phyloP scores from a whole-genome alignment of 2,797 vertebrate genomes.

The Sebastiscus albofasciatus region DNA sequence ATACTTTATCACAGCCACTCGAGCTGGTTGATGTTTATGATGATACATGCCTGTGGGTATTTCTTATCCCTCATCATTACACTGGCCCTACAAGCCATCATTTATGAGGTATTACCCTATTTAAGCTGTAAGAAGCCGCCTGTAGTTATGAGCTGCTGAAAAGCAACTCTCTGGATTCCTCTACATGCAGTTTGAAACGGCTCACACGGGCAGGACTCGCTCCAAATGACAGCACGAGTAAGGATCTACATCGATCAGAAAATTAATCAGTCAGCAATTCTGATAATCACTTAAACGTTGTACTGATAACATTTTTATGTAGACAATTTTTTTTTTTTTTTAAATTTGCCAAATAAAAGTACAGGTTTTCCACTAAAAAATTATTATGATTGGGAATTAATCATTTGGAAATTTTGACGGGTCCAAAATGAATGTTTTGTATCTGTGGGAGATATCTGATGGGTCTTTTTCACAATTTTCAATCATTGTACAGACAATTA shows the following conservation, averaged over 20 bases:
- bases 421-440: no score
- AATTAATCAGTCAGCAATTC: background rate
- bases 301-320: no score
- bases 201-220: background rate
- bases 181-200: background rate
- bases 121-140: constrained; percentile 25
- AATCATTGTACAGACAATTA: no score
- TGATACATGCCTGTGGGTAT: constrained; percentile 68
- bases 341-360: no score
- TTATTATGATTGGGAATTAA: no score
- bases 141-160: constrained; percentile 8
- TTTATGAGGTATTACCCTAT: constrained; percentile 53
- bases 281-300: background rate
- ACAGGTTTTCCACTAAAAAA: no score
- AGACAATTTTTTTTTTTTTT: no score
- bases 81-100: constrained; percentile 41
- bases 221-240: background rate
- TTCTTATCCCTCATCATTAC: constrained; percentile 70
- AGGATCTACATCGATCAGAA: background rate
- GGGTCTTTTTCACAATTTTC: background rate
- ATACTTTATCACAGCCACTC: constrained; percentile 62
- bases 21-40: constrained; percentile 65
- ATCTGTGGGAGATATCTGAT: no score
- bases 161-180: background rate
- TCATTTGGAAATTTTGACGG: no score